Percentiles rank a stretch among this genome's conserved stretches.
phyloP scores from a whole-genome alignment of 2,113 vertebrate species.

The Crypturellus undulatus region DNA sequence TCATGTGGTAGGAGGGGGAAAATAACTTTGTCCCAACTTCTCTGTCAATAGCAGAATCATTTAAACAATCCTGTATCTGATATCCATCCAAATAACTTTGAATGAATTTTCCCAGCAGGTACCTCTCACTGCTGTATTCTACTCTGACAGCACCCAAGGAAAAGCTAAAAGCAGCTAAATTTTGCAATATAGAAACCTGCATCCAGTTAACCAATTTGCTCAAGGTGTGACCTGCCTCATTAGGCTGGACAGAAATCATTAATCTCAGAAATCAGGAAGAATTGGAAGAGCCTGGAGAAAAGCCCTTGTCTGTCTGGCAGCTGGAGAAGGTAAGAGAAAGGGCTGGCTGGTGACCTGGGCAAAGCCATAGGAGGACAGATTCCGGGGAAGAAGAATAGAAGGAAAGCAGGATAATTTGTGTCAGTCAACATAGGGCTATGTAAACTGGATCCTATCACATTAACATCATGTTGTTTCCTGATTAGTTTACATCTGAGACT shows the following conservation, averaged over 20 bases:
- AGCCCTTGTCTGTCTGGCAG: not conserved
- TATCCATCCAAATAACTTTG: not conserved
- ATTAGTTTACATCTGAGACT: slow-evolving; percentile 14
- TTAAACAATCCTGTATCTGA: not conserved
- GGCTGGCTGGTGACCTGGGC: not conserved
- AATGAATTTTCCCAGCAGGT: not conserved
- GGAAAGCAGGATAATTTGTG: not conserved
- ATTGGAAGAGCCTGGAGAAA: not conserved
- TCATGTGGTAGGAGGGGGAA: not conserved
- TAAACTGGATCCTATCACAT: not conserved
- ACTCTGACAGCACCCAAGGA: not conserved
- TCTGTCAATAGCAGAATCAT: not conserved
- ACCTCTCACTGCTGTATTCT: not conserved
- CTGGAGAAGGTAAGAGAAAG: not conserved
- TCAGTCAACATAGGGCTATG: not conserved
- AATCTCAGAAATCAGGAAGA: not conserved
- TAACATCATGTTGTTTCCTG: slow-evolving; percentile 20
- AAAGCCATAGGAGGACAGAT: not conserved
- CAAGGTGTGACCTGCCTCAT: not conserved
- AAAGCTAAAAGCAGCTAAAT: not conserved
- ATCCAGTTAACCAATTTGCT: not conserved
- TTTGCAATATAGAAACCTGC: too few species aligned
- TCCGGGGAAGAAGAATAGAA: not conserved
- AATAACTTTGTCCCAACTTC: not conserved
- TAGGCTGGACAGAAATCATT: not conserved